phyloP scores from a whole-genome alignment of 1,140 invertebrate species.

The Procambarus clarkii region DNA sequence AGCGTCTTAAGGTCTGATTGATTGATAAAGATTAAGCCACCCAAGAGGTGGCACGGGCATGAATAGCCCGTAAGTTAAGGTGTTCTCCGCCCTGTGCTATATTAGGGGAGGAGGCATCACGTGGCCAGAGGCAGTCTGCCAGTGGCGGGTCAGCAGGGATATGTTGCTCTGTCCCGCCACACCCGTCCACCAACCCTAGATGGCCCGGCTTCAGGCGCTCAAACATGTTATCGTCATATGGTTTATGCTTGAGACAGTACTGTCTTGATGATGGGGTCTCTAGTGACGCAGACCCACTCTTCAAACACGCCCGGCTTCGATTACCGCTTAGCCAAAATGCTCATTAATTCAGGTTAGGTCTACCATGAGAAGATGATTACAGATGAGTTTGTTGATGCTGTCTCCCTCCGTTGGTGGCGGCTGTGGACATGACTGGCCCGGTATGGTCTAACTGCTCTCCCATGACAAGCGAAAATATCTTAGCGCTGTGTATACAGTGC shows the following conservation, averaged over 20 bases:
- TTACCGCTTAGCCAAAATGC: not conserved
- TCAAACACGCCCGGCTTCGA: not conserved
- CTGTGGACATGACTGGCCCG: too few relatives aligned
- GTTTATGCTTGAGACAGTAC: too few relatives aligned
- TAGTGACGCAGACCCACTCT: not conserved
- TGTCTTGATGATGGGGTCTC: not conserved
- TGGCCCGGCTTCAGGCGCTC: too few relatives aligned
- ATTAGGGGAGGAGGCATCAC: slow-evolving; percentile 12
- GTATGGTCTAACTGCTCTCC: not conserved
- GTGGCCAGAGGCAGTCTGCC: slow-evolving; percentile 14
- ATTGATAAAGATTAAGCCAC: too few relatives aligned
- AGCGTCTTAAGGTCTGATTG: too few relatives aligned
- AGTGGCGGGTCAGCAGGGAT: not conserved
- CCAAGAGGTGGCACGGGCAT: too few relatives aligned
- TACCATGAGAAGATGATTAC: not conserved
- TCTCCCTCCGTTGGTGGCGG: not conserved
- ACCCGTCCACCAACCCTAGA: not conserved
- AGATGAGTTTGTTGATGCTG: not conserved
- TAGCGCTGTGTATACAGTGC: not conserved
- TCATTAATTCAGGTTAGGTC: not conserved
- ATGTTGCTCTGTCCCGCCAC: not conserved
- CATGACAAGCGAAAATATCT: not conserved
- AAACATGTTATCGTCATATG: too few relatives aligned
- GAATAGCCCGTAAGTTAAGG: too few relatives aligned
- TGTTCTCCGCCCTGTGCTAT: too few relatives aligned